A percentile compares a stretch with the other conserved stretches of the same genome.
Conservation (phyloP, 2,888 invertebrate species). For the Plebejus anna region DNA sequence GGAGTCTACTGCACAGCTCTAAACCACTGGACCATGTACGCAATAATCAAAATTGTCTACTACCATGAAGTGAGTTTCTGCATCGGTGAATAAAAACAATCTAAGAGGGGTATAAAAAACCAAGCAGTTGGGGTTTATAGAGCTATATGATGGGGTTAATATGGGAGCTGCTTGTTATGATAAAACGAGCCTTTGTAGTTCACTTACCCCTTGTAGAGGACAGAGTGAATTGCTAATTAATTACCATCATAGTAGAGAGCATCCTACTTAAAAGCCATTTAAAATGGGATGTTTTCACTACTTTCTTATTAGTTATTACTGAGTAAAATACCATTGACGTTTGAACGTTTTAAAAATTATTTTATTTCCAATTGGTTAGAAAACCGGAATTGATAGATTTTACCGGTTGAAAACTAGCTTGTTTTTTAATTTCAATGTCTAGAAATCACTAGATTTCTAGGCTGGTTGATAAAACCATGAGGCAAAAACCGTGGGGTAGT, state of each 20-base stretch:
- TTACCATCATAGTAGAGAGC: background rate
- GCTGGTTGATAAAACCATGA: no score
- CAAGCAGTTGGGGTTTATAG: background rate
- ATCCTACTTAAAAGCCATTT: background rate
- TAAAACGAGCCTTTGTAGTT: constrained; percentile 10
- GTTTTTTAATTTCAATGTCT: no score
- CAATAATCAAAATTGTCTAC: background rate
- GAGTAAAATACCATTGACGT: background rate
- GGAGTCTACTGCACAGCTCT: background rate
- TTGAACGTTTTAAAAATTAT: background rate
- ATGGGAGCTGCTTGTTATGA: background rate
- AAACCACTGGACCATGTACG: no score
- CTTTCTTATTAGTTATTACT: background rate
- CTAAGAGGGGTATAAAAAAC: background rate
- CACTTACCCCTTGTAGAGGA: background rate
- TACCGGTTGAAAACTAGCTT: background rate
- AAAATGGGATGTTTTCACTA: background rate
- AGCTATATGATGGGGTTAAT: constrained; percentile 1
- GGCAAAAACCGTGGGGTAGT: no score
- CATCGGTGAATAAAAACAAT: background rate
- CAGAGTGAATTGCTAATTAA: constrained; percentile 13
- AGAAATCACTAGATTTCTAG: no score
- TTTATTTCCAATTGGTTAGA: background rate
- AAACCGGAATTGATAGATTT: background rate
- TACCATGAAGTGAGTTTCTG: background rate